These are phyloP conservation scores for Echeneis naucrates DNA, from an alignment of 2,797 vertebrate species.

Conservation along the genomic window DNA sequence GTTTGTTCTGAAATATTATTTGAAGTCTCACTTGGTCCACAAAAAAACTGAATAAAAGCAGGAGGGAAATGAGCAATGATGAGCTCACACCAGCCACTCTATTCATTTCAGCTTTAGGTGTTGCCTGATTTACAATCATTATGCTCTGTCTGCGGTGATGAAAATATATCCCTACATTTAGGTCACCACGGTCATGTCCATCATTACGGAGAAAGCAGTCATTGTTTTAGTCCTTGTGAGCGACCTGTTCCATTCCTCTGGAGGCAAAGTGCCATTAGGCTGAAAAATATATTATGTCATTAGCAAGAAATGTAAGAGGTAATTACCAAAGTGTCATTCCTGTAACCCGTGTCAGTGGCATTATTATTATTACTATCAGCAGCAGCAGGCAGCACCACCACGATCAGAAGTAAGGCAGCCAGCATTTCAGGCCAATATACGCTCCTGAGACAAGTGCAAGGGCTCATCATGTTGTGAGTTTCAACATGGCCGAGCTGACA, in stretches of 20 bases:
- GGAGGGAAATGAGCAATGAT: constrained; percentile 28
- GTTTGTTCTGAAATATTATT: constrained; percentile 19
- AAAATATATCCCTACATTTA: constrained; percentile 50
- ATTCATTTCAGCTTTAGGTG: constrained; percentile 40
- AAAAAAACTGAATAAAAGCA: constrained; percentile 4
- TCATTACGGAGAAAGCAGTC: constrained; percentile 21
- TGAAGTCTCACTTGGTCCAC: neutral
- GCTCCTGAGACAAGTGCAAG: neutral
- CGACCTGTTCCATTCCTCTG: neutral
- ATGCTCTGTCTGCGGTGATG: constrained; percentile 29
- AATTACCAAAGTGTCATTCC: constrained; percentile 53
- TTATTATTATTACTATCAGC: constrained; percentile 13
- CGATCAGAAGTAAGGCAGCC: constrained; percentile 10
- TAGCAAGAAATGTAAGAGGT: constrained; percentile 27
- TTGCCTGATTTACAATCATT: constrained; percentile 55
- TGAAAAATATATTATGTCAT: constrained; percentile 38
- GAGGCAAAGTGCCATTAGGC: constrained; percentile 22
- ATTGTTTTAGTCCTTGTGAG: constrained; percentile 23
- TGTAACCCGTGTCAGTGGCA: constrained; percentile 49
- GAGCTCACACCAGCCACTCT: constrained; percentile 31
- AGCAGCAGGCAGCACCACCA: neutral
- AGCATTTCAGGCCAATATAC: neutral
- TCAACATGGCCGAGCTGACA: neutral
- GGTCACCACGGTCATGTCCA: constrained; percentile 19
- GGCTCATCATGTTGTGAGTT: neutral